Percentiles rank a stretch among this genome's conserved stretches.
Evolutionary conservation across 2,888 invertebrate species (phyloP).

Genomic region (Meiosimyza decipiens): DNA sequence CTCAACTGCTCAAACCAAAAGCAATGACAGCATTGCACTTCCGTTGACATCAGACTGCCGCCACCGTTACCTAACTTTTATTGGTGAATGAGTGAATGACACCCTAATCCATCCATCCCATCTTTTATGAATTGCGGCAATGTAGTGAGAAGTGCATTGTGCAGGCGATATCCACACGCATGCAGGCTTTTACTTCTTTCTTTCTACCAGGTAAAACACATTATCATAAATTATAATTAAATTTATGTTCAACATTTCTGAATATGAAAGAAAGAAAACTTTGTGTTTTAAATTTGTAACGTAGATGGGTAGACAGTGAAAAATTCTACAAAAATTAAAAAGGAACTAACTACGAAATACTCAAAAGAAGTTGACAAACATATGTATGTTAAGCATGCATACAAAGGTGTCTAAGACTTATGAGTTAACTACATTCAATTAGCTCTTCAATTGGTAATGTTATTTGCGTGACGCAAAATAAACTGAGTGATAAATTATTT

Average conservation of each 20-base stretch:
- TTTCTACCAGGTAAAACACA: slow-evolving; percentile 47
- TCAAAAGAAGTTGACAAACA: no score
- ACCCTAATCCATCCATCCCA: no score
- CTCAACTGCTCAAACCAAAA: slow-evolving; percentile 28
- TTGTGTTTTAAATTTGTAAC: slow-evolving; percentile 34
- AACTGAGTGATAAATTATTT: no score
- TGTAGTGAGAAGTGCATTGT: no score
- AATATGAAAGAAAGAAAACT: slow-evolving; percentile 29
- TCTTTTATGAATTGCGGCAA: no score
- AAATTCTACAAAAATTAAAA: no score
- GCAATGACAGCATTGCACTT: slow-evolving; percentile 24
- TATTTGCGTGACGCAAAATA: no score
- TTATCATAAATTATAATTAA: slow-evolving; percentile 52
- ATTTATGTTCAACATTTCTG: slow-evolving; percentile 46
- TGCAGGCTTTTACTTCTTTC: not conserved
- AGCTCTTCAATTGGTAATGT: no score
- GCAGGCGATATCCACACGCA: slow-evolving; percentile 21
- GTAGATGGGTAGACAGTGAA: slow-evolving; percentile 7
- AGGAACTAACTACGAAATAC: no score
- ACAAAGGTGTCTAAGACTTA: no score
- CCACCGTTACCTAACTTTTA: slow-evolving; percentile 12
- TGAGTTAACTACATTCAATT: no score
- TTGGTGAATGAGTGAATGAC: slow-evolving; percentile 3
- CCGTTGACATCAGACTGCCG: not conserved
- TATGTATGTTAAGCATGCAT: no score